Conservation (phyloP, 2,888 invertebrate genomes). For the Trichopria drosophilae region DNA sequence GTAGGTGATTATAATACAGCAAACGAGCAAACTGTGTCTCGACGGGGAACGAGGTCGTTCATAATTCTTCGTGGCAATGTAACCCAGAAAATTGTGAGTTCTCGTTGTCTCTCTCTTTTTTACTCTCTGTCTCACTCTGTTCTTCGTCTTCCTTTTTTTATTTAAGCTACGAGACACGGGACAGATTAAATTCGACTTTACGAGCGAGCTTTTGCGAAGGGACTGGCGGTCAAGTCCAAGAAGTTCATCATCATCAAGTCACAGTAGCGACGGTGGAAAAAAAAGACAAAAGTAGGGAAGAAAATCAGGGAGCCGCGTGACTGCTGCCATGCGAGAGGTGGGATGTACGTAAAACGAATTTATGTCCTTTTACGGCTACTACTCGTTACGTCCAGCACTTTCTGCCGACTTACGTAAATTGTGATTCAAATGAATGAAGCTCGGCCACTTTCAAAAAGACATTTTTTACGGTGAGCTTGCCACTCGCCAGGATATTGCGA, state of each 20-base stretch:
- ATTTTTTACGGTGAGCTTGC: too few relatives aligned
- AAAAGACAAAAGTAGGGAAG: constrained; percentile 2
- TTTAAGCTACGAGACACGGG: constrained; percentile 11
- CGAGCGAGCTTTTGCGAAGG: constrained; percentile 49
- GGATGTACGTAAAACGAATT: constrained; percentile 48
- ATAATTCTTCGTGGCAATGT: constrained; percentile 17
- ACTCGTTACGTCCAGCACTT: constrained; percentile 51
- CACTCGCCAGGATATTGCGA: too few relatives aligned
- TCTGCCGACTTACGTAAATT: too few relatives aligned
- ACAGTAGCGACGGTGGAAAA: constrained; percentile 23
- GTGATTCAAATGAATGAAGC: too few relatives aligned
- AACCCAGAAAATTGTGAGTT: constrained; percentile 23
- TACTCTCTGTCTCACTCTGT: not conserved
- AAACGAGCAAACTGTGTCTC: constrained; percentile 17
- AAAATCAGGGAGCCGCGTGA: constrained; percentile 11
- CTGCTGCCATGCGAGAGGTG: constrained; percentile 13
- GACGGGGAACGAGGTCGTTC: constrained; percentile 18
- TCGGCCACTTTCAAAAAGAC: constrained; percentile 1
- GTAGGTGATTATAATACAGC: constrained; percentile 20
- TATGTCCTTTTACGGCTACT: constrained; percentile 47
- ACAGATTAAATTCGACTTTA: constrained; percentile 54
- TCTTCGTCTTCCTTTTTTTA: constrained; percentile 14
- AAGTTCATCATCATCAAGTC: constrained; percentile 57
- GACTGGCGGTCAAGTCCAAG: constrained; percentile 39
- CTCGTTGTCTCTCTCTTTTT: not conserved